phyloP scores from a whole-genome alignment of 2,888 invertebrate genomes.

The Gari tellinella region DNA sequence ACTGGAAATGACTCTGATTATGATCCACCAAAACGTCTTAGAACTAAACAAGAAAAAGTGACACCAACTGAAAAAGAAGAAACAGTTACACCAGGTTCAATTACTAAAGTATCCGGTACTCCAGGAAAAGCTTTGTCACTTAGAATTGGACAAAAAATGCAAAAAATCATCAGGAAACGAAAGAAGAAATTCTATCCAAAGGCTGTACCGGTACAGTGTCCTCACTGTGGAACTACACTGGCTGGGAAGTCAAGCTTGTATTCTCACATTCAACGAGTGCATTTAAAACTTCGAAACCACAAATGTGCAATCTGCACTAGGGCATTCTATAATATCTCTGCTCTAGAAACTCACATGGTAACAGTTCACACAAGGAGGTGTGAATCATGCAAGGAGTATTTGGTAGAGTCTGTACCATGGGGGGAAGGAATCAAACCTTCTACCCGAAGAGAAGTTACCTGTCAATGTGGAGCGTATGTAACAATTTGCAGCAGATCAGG shows the following conservation, averaged over 20 bases:
- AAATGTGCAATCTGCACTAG: slow-evolving; percentile 51
- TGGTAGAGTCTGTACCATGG: slow-evolving; percentile 61
- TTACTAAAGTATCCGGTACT: no score
- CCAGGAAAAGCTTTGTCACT: no score
- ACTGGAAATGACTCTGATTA: no score
- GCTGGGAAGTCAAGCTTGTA: slow-evolving; percentile 48
- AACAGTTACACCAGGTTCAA: no score
- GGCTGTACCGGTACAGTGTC: slow-evolving; percentile 43
- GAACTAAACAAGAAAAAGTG: no score
- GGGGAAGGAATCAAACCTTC: slow-evolving; percentile 39
- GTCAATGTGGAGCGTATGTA: slow-evolving; percentile 52
- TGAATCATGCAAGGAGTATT: slow-evolving; percentile 53
- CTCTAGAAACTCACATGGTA: slow-evolving; percentile 53
- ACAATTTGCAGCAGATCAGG: slow-evolving; percentile 51
- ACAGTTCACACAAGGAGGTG: slow-evolving; percentile 57
- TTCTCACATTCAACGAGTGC: slow-evolving; percentile 48
- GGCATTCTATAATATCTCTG: slow-evolving; percentile 45
- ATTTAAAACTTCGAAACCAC: slow-evolving; percentile 39
- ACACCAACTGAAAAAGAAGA: no score
- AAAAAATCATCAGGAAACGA: no score
- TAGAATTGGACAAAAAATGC: no score
- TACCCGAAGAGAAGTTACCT: slow-evolving; percentile 50
- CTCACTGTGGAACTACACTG: slow-evolving; percentile 45
- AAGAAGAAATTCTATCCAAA: no score
- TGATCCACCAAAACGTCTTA: no score